Evolutionary conservation across 2,888 invertebrate species (phyloP), one percentile per base, ranked within the genome.

Genomic region (Tromatobia lineatoria): DNA sequence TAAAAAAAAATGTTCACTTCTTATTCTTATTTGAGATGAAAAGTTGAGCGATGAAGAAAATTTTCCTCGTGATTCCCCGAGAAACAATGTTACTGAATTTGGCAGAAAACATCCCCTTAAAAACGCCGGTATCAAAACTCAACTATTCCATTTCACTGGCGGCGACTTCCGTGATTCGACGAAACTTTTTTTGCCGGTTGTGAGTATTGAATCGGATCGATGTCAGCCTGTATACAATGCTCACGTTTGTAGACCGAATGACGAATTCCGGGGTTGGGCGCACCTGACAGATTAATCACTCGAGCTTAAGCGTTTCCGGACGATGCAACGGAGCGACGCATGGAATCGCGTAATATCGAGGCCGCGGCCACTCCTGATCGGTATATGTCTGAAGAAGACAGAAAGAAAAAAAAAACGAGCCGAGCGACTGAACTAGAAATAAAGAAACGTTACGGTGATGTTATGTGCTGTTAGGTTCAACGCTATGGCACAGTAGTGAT

Each of bases 261-360:
- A 54, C 47, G 52, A 76, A 76, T 67, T 66, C 47, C 42, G 25
- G 20, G 4, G 20, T 6, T 42, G 20, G 20, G 15, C 67, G 47
- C 67, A 23, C 47, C 67, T 47, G 15, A 13, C 67, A 47, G 20
- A 47, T 42, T 45, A 71, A 73, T 66, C 57, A 29, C 15, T 54
- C 20, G 8, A 20, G 34, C 42, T 38, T 54, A 29, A 76, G 59
- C 71, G 57, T 71, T 80, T 80, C 80, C 75, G 73, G 73, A 71
- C 25, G 66, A 50, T 25, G 67, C 38, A 61, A 83, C 73, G 71
- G 66, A 83, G 50, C 52, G 15, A 11, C 59, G 34, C 71, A 67
- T 54, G 70, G 66, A 66, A 82, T 76, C 45, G 50, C 59, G 57
- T 76, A 74, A 77, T 50, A 73, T 67, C 29, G 71, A 59, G 74